Evolutionary conservation across 2,113 vertebrate genomes (phyloP).

Genomic region (Gymnarchus niloticus): DNA sequence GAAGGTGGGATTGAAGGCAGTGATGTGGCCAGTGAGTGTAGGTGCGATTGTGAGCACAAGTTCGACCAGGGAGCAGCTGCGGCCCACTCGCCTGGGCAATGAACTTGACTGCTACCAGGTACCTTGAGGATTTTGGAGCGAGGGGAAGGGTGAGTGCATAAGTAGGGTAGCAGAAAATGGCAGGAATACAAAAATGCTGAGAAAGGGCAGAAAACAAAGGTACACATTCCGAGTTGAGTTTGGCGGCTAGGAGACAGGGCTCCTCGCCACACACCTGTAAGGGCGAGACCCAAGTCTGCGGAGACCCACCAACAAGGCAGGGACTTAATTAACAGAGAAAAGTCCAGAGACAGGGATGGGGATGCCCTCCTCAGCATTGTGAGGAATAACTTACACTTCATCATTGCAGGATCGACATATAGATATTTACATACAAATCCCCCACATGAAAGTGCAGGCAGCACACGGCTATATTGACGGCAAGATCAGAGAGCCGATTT

Average conservation of each 20-base stretch:
- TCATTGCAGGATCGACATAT: slow-evolving; percentile 62
- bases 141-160: background rate
- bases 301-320: background rate
- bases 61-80: background rate
- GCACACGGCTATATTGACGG: slow-evolving; percentile 50
- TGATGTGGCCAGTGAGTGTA: too few species aligned
- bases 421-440: slow-evolving; percentile 65
- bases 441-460: slow-evolving; percentile 52
- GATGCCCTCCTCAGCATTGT: slow-evolving; percentile 42
- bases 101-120: background rate
- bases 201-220: background rate
- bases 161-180: background rate
- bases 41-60: background rate
- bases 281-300: background rate
- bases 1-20: background rate
- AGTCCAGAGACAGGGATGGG: slow-evolving; percentile 25
- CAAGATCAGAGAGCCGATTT: slow-evolving; percentile 62
- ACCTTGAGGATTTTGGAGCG: background rate
- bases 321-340: slow-evolving; percentile 13
- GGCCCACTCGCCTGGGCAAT: background rate
- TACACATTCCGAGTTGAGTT: background rate
- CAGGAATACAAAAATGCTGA: background rate
- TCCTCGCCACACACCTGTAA: background rate
- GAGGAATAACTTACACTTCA: slow-evolving; percentile 53
- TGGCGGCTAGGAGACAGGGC: background rate